Evolutionary conservation across 2,113 vertebrate genomes (phyloP).

Genomic region (Scartelaos histophorus): DNA sequence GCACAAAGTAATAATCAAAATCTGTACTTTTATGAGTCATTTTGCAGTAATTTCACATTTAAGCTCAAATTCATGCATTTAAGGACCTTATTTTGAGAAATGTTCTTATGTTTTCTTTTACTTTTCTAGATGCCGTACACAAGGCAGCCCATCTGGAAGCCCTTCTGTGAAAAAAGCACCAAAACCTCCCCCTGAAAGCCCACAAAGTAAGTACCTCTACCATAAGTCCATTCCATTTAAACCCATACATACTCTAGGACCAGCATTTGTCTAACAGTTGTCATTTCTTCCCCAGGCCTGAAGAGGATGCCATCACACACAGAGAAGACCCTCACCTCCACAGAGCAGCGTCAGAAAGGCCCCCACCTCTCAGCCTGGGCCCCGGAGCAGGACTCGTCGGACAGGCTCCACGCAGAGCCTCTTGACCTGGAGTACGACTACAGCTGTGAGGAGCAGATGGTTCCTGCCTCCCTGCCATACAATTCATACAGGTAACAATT

Average conservation of each 20-base stretch:
- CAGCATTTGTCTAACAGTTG: constrained; percentile 16
- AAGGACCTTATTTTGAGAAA: too few species aligned
- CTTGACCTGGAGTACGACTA: constrained; percentile 61
- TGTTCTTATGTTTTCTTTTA: background rate
- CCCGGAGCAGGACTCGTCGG: constrained; percentile 49
- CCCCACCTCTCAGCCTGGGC: constrained; percentile 28
- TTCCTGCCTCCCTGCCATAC: constrained; percentile 59
- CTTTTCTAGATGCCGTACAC: constrained; percentile 52
- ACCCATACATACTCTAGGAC: background rate
- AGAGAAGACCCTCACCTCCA: constrained; percentile 4
- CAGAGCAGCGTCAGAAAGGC: constrained; percentile 22
- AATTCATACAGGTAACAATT: constrained; percentile 71
- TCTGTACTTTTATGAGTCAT: too few species aligned
- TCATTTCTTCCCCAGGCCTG: constrained; percentile 56
- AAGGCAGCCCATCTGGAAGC: constrained; percentile 40
- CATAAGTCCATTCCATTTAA: too few species aligned
- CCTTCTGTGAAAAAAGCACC: constrained; percentile 45
- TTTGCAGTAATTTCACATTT: too few species aligned
- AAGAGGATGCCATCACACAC: constrained; percentile 54
- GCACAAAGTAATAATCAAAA: too few species aligned
- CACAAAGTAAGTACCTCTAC: constrained; percentile 38
- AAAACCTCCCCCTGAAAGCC: constrained; percentile 18
- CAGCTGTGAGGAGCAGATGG: constrained; percentile 77
- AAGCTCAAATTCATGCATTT: too few species aligned
- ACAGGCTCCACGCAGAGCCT: constrained; percentile 49